Base-by-base conservation (phyloP, 2,888 invertebrate species). In the Tigriopus californicus region DNA sequence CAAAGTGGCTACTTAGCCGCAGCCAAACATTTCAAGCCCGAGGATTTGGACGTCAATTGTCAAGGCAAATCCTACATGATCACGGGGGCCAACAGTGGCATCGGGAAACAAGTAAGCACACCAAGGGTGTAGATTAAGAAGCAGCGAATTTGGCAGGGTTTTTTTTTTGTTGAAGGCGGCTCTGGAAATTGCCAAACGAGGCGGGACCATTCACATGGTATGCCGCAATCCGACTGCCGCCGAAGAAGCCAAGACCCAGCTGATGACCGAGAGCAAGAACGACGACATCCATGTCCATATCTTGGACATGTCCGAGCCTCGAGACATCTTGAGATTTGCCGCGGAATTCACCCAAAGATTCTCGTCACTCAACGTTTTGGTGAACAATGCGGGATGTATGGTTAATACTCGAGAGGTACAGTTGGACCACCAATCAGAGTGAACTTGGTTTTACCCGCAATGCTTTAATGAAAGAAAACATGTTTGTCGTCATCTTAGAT, bases 361-460 rank as follows among this genome's bases (percentile, higher is more conserved):
- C 8, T 33, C 33, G 3, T 57, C 64, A 1, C 63, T 74, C 11
- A 68, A 73, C 68, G 72, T 72, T 58, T 63, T 61, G 73, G 68
- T 74, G 2, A 74, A 75, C 62, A 74, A 75, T 68, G 74, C 74
- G 33, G 74, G 74, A 0, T 72, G 73, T 61, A 72, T 75, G 71
- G 65, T 73, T 2, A 69, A 72, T 61, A 66, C 67, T 56, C 64
- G 71, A 61, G 66, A 18, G 20, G 22, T n/a, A n/a, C n/a, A n/a
- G n/a, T n/a, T n/a, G n/a, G n/a, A n/a, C n/a, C n/a, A n/a, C n/a
- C n/a, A n/a, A n/a, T n/a, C n/a, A n/a, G n/a, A n/a, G n/a, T n/a
- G n/a, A n/a, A n/a, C n/a, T n/a, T n/a, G n/a, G n/a, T n/a, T n/a
- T n/a, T n/a, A n/a, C n/a, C n/a, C n/a, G n/a, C n/a, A n/a, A n/a